Base-by-base conservation (phyloP, 1,140 invertebrate species). In the Chrysopa pallens region DNA sequence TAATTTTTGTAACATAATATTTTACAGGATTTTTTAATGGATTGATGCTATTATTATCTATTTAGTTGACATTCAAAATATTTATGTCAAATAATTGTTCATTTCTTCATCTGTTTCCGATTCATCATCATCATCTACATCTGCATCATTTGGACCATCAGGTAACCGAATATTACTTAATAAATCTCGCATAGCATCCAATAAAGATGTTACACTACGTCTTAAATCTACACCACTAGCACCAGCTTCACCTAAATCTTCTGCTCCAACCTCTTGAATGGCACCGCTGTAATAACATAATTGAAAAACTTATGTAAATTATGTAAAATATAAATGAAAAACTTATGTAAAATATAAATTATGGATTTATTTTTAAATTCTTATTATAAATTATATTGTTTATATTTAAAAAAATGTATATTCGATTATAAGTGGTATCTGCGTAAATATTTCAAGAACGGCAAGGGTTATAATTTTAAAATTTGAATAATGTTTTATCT, bases 111-210 rank as follows among this genome's bases (percentile, higher is more conserved):
- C 56, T 43, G 66, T 64, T 39, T 65, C 60, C 13, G 61, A 57
- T 35, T 63, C 61, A 43, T 57, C 53, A 52, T 54, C 58, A 50
- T 57, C 58, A 48, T 52, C 63, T 8, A 56, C 62, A 15, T 64
- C 66, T 13, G 58, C 61, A 42, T 68, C 62, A 29, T 59, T 61
- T 9, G 64, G 56, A 42, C 61, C 57, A 27, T 65, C 59, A 46
- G 44, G 57, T 48, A 72, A 56, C 31, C 72, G 65, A 36, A 80
- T 73, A 53, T 78, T 79, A 43, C 70, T 70, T 8, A 84, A 55
- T 31, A 84, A 61, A 51, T 83, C 76, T 13, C 79, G 57, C 75
- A 84, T 80, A 3, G 78, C 78, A 52, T 79, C 77, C 44, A 84
- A 64, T 27, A 82, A 60, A 2, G 68, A 67, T 1, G 65, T 74